phyloP scores from a whole-genome alignment of 2,797 vertebrate genomes.

The Pseudomugil tenellus region DNA sequence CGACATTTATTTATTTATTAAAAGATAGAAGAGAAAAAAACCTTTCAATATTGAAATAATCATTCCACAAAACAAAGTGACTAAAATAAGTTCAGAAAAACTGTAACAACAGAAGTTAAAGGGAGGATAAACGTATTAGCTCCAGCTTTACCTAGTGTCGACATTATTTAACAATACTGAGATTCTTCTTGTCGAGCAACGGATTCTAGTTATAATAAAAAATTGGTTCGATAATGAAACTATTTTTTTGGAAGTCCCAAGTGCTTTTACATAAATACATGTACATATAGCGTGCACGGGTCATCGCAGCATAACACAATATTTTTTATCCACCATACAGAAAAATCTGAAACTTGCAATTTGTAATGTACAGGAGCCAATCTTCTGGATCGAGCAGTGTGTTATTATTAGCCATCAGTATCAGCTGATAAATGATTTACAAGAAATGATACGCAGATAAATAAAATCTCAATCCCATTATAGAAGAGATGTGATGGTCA shows the following conservation, averaged over 20 bases:
- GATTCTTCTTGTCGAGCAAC: neutral
- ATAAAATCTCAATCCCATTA: neutral
- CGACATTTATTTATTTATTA: slow-evolving; percentile 7
- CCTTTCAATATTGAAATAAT: neutral
- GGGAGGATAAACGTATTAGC: neutral
- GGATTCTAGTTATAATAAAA: neutral
- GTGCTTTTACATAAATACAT: neutral
- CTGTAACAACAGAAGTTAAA: neutral
- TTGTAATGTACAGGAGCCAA: no score
- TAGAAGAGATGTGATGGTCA: neutral
- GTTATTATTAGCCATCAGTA: no score
- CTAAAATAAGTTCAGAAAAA: neutral
- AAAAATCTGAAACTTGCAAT: no score
- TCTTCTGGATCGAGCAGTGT: no score
- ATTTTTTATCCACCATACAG: no score
- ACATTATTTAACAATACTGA: neutral
- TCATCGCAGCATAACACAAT: no score
- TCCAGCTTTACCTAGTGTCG: neutral
- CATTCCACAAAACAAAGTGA: neutral
- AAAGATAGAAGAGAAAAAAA: neutral
- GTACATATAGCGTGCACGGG: no score
- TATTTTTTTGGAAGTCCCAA: neutral
- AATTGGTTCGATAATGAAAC: neutral
- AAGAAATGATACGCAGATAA: no score
- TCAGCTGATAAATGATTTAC: no score